Evolutionary conservation across 2,888 invertebrate species (phyloP).

Genomic region (Netelia virgata): DNA sequence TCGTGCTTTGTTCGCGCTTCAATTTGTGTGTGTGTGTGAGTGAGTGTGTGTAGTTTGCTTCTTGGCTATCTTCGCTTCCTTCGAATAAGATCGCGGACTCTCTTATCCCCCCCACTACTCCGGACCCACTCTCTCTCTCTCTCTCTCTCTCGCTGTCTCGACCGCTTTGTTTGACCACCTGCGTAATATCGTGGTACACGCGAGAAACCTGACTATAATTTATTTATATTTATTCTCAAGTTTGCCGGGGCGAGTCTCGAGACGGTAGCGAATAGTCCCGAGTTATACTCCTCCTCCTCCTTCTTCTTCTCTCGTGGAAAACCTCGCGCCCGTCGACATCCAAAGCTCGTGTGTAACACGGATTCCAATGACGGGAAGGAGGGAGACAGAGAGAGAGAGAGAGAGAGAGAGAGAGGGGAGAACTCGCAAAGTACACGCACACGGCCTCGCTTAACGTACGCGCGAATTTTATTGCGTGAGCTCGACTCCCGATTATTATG

Average conservation of each 20-base stretch:
- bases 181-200: conserved; percentile 60
- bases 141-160: not conserved
- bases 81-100: conserved; percentile 32
- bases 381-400: not conserved
- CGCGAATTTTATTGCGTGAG: conserved; percentile 20
- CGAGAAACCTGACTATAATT: conserved; percentile 34
- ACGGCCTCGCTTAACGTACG: conserved; percentile 9
- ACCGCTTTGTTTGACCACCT: conserved; percentile 64
- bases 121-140: not conserved
- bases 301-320: not conserved
- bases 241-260: conserved; percentile 44
- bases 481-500: not conserved
- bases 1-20: not conserved
- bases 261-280: conserved; percentile 60
- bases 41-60: not conserved
- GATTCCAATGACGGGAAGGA: conserved; percentile 48
- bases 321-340: conserved; percentile 42
- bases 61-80: conserved; percentile 13
- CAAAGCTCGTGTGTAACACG: conserved; percentile 51
- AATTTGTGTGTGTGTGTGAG: not conserved
- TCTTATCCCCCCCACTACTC: conserved; percentile 12
- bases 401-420: not conserved
- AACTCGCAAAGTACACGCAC: not conserved
- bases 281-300: conserved; percentile 6
- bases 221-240: conserved; percentile 63